Conservation (phyloP, 2,113 vertebrate genomes). For the Corvus cornix region DNA sequence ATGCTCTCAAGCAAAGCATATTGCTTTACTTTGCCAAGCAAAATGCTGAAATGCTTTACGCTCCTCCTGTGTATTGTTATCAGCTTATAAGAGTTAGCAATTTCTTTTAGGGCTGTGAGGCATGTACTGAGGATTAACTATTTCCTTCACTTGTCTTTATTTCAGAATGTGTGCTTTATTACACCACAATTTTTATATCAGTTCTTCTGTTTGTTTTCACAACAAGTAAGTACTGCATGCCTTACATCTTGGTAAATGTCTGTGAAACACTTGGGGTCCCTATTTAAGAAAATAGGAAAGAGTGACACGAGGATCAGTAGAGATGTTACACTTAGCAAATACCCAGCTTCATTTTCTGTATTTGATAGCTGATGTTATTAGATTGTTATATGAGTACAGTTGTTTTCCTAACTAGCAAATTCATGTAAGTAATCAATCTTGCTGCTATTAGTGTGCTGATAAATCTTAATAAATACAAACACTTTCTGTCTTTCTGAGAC, state of each 20-base stretch:
- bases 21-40: not conserved
- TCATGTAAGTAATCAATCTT: rapidly evolving
- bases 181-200: slow-evolving; percentile 99
- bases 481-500: not conserved
- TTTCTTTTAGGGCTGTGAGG: not conserved
- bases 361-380: not conserved
- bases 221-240: slow-evolving; percentile 88
- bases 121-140: not conserved
- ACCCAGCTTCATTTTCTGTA: not conserved
- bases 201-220: slow-evolving; percentile 99
- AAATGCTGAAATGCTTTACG: not conserved
- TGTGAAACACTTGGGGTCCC: not conserved
- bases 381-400: not conserved
- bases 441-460: not conserved
- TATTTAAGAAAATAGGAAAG: not conserved
- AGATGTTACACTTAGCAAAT: not conserved
- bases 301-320: not conserved
- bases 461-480: not conserved
- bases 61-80: not conserved
- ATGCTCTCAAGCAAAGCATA: not conserved
- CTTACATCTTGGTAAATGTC: not conserved
- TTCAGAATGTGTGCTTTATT: slow-evolving; percentile 99
- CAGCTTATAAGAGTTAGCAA: not conserved
- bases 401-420: not conserved
- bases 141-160: slow-evolving; percentile 69